A percentile compares a stretch with the other conserved stretches of the same genome.
Evolutionary conservation across 2,113 vertebrate genomes (phyloP).

Genomic region (Cinclus cinclus): DNA sequence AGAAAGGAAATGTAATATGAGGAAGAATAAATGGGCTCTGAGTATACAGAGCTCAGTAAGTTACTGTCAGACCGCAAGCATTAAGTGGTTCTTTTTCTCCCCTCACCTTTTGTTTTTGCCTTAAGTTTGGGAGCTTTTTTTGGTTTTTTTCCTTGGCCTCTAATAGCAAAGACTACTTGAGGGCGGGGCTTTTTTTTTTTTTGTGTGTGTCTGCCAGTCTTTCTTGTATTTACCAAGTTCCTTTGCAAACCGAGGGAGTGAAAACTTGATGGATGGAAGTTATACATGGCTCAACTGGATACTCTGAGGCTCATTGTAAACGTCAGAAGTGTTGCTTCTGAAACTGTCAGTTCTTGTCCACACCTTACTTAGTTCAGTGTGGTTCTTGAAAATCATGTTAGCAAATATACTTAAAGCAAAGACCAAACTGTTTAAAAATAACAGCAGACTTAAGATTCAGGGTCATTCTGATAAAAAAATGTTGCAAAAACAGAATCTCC

Average conservation of each 20-base stretch:
- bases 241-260: not conserved
- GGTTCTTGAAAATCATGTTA: not conserved
- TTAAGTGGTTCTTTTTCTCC: not conserved
- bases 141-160: not conserved
- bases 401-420: not conserved
- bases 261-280: not conserved
- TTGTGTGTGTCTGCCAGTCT: not conserved
- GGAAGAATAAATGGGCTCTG: not conserved
- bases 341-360: not conserved
- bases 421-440: not conserved
- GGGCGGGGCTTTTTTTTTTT: not conserved
- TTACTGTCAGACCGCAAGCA: not conserved
- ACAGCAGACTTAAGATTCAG: not conserved
- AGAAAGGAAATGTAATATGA: not conserved
- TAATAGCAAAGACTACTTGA: not conserved
- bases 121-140: not conserved
- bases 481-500: not conserved
- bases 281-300: rapidly evolving
- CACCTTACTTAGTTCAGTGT: not conserved
- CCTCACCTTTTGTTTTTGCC: rapidly evolving
- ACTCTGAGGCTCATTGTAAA: not conserved
- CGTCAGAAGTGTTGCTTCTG: not conserved
- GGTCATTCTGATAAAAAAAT: not conserved
- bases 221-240: not conserved
- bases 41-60: not conserved